Evolutionary conservation across 2,888 invertebrate genomes (phyloP).

Genomic region (Prosapia bicincta): DNA sequence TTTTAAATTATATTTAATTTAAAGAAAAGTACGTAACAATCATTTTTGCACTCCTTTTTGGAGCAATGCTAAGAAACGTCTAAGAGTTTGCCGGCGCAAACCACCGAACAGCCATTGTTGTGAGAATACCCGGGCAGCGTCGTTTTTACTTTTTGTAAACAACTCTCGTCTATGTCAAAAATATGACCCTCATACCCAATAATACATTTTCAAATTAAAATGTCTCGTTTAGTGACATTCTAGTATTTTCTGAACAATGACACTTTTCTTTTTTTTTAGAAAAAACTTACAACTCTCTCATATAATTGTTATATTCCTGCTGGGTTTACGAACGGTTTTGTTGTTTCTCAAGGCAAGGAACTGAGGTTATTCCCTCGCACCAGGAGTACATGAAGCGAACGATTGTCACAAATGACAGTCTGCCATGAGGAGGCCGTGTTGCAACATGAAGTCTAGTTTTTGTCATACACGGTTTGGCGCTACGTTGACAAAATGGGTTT

Average conservation of each 20-base stretch:
- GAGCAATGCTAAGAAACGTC: too few relatives aligned
- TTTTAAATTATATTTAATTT: too few relatives aligned
- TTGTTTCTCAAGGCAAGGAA: not conserved
- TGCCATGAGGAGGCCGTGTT: not conserved
- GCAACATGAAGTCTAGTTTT: not conserved
- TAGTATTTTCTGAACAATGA: too few relatives aligned
- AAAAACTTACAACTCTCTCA: constrained; percentile 4
- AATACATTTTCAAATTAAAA: too few relatives aligned
- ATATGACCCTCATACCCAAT: not conserved
- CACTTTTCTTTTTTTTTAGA: not conserved
- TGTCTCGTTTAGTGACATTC: too few relatives aligned
- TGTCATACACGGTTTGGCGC: not conserved
- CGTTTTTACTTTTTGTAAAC: too few relatives aligned
- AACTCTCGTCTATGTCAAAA: too few relatives aligned
- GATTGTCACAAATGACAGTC: not conserved
- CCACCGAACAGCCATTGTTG: too few relatives aligned
- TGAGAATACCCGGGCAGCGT: too few relatives aligned
- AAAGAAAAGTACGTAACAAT: too few relatives aligned
- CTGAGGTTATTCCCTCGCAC: not conserved
- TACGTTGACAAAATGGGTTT: not conserved
- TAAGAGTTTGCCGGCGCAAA: too few relatives aligned
- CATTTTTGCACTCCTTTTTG: too few relatives aligned
- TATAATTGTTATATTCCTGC: not conserved
- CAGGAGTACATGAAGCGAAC: not conserved
- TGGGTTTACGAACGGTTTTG: not conserved